Evolutionary conservation across 2,113 vertebrate species (phyloP).

Genomic region (Callospermophilus lateralis): DNA sequence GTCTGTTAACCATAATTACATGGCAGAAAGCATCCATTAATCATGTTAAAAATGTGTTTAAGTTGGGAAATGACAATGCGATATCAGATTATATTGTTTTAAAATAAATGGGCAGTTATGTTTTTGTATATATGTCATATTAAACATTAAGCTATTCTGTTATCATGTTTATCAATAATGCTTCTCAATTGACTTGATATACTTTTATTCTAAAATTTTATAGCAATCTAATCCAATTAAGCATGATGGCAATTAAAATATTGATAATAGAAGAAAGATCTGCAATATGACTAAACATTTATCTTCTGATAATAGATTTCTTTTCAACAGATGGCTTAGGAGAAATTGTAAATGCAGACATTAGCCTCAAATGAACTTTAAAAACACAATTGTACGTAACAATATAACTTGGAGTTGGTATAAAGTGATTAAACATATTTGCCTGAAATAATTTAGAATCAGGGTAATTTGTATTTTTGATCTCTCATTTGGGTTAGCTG

Average conservation of each 20-base stretch:
- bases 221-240: not conserved
- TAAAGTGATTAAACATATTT: not conserved
- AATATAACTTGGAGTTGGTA: not conserved
- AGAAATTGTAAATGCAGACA: not conserved
- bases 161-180: not conserved
- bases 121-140: not conserved
- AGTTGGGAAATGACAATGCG: not conserved
- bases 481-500: not conserved
- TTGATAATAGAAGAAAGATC: not conserved
- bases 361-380: not conserved
- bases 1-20: not conserved
- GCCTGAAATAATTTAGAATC: slow-evolving; percentile 16
- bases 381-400: not conserved
- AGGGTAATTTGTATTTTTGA: not conserved
- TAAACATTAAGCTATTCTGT: not conserved
- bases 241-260: not conserved
- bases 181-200: not conserved
- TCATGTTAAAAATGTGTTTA: slow-evolving; percentile 5
- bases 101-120: not conserved
- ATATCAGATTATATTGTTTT: not conserved
- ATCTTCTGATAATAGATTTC: not conserved
- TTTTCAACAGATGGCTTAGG: not conserved
- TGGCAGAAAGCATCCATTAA: not conserved
- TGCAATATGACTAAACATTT: not conserved
- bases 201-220: not conserved